Percentiles rank a stretch among this genome's conserved stretches.
Conservation (phyloP, 2,113 vertebrate genomes). For the Trogon surrucura region DNA sequence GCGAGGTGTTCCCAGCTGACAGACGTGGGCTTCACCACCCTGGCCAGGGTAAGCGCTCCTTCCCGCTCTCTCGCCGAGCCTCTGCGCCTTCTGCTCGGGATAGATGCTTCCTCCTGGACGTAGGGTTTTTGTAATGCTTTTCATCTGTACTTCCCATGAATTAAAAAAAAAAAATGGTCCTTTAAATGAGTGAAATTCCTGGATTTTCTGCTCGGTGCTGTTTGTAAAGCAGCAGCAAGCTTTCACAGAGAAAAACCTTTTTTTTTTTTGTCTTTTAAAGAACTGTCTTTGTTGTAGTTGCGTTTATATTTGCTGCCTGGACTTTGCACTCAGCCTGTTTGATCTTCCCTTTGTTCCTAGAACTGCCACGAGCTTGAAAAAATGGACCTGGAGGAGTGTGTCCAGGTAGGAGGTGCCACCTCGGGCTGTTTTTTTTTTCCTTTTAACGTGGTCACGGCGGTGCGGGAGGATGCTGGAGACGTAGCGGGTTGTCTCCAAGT, state of each 20-base stretch:
- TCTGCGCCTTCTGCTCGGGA: not conserved
- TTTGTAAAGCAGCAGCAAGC: not conserved
- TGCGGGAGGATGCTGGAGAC: not conserved
- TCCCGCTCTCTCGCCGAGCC: not conserved
- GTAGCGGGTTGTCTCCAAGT: not conserved
- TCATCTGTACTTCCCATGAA: not conserved
- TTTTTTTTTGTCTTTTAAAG: not conserved
- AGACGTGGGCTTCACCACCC: conserved; percentile 94
- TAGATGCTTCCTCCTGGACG: not conserved
- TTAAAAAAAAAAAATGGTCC: not conserved
- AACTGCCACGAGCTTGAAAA: conserved; percentile 99
- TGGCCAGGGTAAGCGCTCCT: conserved; percentile 88
- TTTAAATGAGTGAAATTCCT: not conserved
- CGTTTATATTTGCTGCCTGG: not conserved
- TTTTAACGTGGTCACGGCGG: not conserved
- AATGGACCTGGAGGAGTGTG: conserved; percentile 99
- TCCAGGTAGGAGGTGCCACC: conserved; percentile 83
- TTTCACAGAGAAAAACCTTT: not conserved
- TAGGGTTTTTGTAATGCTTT: not conserved
- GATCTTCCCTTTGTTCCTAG: conserved; percentile 66
- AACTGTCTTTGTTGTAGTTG: rapidly evolving
- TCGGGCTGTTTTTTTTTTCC: not conserved
- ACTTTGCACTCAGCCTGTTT: not conserved
- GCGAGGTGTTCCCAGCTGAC: conserved; percentile 97
- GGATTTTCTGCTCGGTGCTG: not conserved